Conservation (phyloP, 2,888 invertebrate species). For the Anticlea derivata region DNA sequence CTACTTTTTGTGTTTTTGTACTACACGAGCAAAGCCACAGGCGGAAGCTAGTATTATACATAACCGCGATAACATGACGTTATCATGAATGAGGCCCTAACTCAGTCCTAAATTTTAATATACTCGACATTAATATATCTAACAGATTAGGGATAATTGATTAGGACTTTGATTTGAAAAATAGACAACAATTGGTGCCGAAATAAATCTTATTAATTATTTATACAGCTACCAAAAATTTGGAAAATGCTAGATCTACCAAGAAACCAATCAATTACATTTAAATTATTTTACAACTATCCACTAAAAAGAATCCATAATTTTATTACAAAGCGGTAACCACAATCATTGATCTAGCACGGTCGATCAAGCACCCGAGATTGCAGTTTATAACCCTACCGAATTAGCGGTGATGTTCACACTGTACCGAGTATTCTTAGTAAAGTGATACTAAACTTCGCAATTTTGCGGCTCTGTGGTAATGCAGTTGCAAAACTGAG, state of each 20-base stretch:
- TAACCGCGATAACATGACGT: no score
- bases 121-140: no score
- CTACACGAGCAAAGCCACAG: no score
- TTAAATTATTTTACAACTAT: conserved; percentile 28
- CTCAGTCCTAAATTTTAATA: no score
- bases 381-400: conserved; percentile 45
- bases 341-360: conserved; percentile 49
- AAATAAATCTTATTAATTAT: no score
- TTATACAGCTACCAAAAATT: no score
- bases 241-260: neutral
- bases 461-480: conserved; percentile 61
- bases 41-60: no score
- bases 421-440: conserved; percentile 7
- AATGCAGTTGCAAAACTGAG: conserved; percentile 71
- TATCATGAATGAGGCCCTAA: no score
- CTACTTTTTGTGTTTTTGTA: no score
- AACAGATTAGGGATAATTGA: no score
- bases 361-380: conserved; percentile 49
- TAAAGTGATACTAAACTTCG: conserved; percentile 50
- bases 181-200: no score
- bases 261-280: conserved; percentile 1
- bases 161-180: no score
- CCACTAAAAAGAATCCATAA: conserved; percentile 40
- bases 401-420: conserved; percentile 43
- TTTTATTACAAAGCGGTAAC: conserved; percentile 47